Evolutionary conservation across 2,113 vertebrate genomes (phyloP).

Genomic region (Prolemur simus): DNA sequence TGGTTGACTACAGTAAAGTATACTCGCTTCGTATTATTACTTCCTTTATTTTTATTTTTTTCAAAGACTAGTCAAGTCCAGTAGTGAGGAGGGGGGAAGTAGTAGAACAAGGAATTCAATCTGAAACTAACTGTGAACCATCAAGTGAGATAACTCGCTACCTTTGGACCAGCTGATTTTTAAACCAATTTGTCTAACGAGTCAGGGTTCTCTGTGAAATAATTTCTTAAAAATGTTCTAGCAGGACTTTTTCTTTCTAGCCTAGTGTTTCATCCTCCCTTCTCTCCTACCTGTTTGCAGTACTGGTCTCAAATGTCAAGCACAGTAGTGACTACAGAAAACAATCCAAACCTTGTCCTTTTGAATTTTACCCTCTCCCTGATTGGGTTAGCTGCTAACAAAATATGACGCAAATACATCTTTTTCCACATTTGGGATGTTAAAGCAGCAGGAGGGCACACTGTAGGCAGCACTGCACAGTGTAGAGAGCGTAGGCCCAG

Average conservation of each 20-base stretch:
- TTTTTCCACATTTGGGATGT: not conserved
- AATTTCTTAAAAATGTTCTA: not conserved
- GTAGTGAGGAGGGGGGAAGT: too few relatives aligned
- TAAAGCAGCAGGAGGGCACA: not conserved
- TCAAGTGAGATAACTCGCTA: too few relatives aligned
- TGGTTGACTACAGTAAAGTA: not conserved
- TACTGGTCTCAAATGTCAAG: not conserved
- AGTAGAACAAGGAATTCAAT: too few relatives aligned
- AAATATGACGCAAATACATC: not conserved
- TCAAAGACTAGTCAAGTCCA: too few relatives aligned
- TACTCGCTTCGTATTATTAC: not conserved
- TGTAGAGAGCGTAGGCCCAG: not conserved
- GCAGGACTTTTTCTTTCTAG: not conserved
- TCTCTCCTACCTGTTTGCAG: not conserved
- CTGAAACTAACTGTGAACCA: too few relatives aligned
- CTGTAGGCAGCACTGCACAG: accelerated
- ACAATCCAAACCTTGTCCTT: not conserved
- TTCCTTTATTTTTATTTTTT: not conserved
- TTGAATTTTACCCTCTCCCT: not conserved
- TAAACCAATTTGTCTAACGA: not conserved
- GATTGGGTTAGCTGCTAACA: not conserved
- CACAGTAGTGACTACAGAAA: not conserved
- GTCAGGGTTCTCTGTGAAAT: not conserved
- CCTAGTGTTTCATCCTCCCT: not conserved
- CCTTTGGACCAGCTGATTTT: too few relatives aligned